A percentile compares a stretch with the other conserved stretches of the same genome.
These are phyloP conservation scores for Amia ocellicauda DNA, from an alignment of 2,113 vertebrate species.

Conservation along the genomic window DNA sequence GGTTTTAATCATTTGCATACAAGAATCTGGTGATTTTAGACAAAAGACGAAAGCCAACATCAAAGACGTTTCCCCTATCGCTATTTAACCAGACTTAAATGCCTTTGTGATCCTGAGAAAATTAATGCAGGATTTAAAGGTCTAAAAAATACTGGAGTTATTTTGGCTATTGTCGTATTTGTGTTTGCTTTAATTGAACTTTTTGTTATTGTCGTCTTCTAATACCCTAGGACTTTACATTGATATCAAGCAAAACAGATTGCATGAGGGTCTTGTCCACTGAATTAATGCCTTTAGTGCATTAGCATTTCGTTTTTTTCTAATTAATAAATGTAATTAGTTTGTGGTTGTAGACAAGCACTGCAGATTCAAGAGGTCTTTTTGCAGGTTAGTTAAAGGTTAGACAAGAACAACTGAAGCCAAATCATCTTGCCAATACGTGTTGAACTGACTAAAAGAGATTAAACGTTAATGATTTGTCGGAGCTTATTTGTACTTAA, in stretches of 20 bases:
- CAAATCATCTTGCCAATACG: neutral
- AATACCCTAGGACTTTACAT: neutral
- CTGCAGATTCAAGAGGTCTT: neutral
- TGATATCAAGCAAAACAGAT: slow-evolving; percentile 13
- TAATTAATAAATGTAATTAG: slow-evolving; percentile 15
- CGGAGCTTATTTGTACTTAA: neutral
- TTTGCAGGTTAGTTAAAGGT: neutral
- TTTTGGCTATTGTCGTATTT: slow-evolving; percentile 26
- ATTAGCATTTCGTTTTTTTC: neutral
- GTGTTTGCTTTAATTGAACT: neutral
- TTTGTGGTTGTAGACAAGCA: neutral
- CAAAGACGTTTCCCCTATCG: too few relatives aligned
- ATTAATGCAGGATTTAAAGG: neutral
- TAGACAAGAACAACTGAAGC: neutral
- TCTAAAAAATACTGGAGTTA: slow-evolving; percentile 25
- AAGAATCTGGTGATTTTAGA: slow-evolving; percentile 32
- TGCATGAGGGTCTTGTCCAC: slow-evolving; percentile 1
- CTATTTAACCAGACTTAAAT: too few relatives aligned
- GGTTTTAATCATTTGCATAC: slow-evolving; percentile 35
- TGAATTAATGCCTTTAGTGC: slow-evolving; percentile 3
- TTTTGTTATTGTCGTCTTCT: neutral
- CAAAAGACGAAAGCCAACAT: slow-evolving; percentile 9
- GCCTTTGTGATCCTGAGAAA: too few relatives aligned
- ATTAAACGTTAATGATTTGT: neutral
- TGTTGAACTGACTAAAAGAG: neutral